Conservation (phyloP, 2,888 invertebrate species). For the Cheilosia vulpina region DNA sequence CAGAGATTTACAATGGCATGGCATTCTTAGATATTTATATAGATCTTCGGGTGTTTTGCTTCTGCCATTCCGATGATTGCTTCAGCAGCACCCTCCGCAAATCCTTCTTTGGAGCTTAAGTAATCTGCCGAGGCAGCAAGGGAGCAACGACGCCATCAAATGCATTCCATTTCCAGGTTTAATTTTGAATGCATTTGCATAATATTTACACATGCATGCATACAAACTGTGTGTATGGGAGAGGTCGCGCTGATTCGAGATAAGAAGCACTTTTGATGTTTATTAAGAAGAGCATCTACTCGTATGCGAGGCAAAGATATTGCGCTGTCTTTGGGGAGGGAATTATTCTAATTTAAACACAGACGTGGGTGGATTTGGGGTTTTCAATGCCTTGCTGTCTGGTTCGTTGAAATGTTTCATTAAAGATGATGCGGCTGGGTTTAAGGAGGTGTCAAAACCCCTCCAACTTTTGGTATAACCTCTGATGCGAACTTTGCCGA, state of each 20-base stretch:
- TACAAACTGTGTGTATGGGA: neutral
- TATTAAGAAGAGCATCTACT: slow-evolving; percentile 15
- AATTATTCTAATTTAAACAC: slow-evolving; percentile 45
- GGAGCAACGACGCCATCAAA: slow-evolving; percentile 30
- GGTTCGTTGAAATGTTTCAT: neutral
- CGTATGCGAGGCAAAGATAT: neutral
- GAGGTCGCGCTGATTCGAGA: slow-evolving; percentile 14
- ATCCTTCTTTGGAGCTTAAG: slow-evolving; percentile 3
- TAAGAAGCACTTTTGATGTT: slow-evolving; percentile 44
- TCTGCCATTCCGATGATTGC: slow-evolving; percentile 20
- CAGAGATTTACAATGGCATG: neutral
- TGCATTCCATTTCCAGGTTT: slow-evolving; percentile 49
- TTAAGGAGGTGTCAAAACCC: neutral
- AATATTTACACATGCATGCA: slow-evolving; percentile 23
- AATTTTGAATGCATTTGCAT: slow-evolving; percentile 67
- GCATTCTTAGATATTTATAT: slow-evolving; percentile 18
- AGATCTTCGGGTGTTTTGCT: slow-evolving; percentile 8
- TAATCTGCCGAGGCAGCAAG: slow-evolving; percentile 14
- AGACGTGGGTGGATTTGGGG: neutral
- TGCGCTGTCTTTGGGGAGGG: neutral
- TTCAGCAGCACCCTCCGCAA: neutral
- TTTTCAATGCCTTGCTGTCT: neutral
- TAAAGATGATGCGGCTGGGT: neutral
- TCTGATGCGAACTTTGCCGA: neutral
- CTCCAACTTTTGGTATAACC: neutral